phyloP scores from a whole-genome alignment of 2,113 vertebrate genomes.

The Xerus inauris region DNA sequence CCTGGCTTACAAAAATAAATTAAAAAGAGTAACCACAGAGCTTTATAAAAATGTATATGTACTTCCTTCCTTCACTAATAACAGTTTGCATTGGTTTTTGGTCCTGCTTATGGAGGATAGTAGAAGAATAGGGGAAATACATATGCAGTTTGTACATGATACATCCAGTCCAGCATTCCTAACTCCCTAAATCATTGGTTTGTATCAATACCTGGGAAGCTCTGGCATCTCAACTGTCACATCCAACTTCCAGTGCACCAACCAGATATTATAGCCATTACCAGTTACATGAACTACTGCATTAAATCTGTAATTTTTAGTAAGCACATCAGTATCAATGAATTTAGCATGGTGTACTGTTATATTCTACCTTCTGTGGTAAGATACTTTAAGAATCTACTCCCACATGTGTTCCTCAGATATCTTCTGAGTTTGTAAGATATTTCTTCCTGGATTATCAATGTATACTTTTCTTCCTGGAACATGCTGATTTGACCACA shows the following conservation, averaged over 20 bases:
- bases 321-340: background rate
- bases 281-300: background rate
- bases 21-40: background rate
- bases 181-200: background rate
- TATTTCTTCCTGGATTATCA: background rate
- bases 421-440: background rate
- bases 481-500: background rate
- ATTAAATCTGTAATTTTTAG: background rate
- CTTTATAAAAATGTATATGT: background rate
- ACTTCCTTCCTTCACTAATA: no score
- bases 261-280: background rate
- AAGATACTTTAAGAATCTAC: background rate
- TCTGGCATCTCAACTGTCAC: background rate
- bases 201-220: background rate
- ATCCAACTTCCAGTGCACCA: background rate
- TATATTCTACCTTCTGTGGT: background rate
- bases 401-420: background rate
- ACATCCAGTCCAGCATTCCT: background rate
- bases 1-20: background rate
- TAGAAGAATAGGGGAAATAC: background rate
- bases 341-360: background rate
- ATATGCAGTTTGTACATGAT: background rate
- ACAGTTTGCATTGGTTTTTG: background rate
- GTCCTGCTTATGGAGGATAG: background rate
- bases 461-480: background rate